Percentiles rank a stretch among this genome's conserved stretches.
Conservation (phyloP, 2,888 invertebrate genomes). For the Bibio marci region DNA sequence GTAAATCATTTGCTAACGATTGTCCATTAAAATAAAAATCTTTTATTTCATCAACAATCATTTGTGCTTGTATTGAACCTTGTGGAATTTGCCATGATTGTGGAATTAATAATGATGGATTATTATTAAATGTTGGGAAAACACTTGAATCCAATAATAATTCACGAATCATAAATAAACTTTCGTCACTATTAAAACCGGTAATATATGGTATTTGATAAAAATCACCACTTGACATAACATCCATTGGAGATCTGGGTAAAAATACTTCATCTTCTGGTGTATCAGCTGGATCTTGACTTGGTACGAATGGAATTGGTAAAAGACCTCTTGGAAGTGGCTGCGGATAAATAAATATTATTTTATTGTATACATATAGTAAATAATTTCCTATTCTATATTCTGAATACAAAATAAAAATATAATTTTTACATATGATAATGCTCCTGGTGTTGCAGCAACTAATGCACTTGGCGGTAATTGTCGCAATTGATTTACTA, state of each 20-base stretch:
- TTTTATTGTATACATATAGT: not conserved
- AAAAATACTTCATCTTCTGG: constrained; percentile 6
- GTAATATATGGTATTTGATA: constrained; percentile 10
- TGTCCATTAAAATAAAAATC: constrained; percentile 8
- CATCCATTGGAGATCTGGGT: constrained; percentile 5
- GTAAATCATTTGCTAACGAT: not conserved
- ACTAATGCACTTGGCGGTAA: not conserved
- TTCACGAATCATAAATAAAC: constrained; percentile 6
- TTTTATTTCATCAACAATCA: constrained; percentile 5
- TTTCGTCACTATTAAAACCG: constrained; percentile 8
- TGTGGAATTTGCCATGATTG: constrained; percentile 4
- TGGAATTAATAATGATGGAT: constrained; percentile 6
- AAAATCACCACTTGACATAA: constrained; percentile 7
- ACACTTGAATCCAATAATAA: not conserved
- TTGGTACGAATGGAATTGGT: constrained; percentile 7
- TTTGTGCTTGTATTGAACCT: constrained; percentile 1
- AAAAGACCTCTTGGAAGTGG: constrained; percentile 6
- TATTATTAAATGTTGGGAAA: constrained; percentile 2
- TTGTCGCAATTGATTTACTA: constrained; percentile 4
- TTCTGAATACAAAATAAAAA: not conserved
- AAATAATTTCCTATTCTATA: not conserved
- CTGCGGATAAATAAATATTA: not conserved
- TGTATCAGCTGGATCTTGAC: constrained; percentile 5
- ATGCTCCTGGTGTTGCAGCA: constrained; percentile 1
- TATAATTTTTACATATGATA: not conserved